Evolutionary conservation across 2,888 invertebrate species (phyloP).

Genomic region (Tricholauxania praeusta): DNA sequence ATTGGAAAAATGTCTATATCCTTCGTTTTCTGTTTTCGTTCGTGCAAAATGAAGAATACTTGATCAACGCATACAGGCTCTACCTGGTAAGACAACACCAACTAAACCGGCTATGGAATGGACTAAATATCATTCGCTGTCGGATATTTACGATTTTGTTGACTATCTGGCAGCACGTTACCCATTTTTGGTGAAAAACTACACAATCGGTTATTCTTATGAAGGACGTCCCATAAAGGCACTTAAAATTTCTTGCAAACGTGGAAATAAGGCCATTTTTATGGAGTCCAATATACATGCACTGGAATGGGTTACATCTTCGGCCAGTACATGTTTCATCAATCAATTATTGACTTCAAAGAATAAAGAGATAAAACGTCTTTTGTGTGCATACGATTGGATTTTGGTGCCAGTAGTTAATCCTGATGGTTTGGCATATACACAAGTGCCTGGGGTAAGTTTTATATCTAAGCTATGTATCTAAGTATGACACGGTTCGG

Average conservation of each 20-base stretch:
- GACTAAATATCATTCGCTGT: slow-evolving; percentile 52
- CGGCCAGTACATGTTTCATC: slow-evolving; percentile 77
- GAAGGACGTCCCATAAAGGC: slow-evolving; percentile 75
- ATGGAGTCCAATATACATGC: slow-evolving; percentile 76
- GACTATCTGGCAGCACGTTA: slow-evolving; percentile 36
- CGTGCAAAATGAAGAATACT: no score
- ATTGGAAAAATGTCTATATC: no score
- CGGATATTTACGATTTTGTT: slow-evolving; percentile 53
- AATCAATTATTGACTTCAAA: slow-evolving; percentile 76
- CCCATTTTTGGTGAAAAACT: neutral
- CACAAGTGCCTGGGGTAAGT: slow-evolving; percentile 17
- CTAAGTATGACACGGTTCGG: no score
- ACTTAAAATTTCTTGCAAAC: slow-evolving; percentile 66
- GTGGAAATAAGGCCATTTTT: slow-evolving; percentile 71
- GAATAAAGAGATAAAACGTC: slow-evolving; percentile 68
- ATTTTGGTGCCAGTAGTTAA: slow-evolving; percentile 57
- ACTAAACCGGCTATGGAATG: slow-evolving; percentile 49
- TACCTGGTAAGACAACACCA: no score
- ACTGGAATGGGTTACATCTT: slow-evolving; percentile 80
- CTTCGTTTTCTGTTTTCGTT: no score
- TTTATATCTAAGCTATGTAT: no score
- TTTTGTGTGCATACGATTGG: slow-evolving; percentile 54
- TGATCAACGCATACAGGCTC: no score
- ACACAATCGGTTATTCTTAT: slow-evolving; percentile 71
- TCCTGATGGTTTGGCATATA: slow-evolving; percentile 58